A percentile compares a stretch with the other conserved stretches of the same genome.
Evolutionary conservation across 2,113 vertebrate genomes (phyloP).

Genomic region (Mormoops blainvillei): DNA sequence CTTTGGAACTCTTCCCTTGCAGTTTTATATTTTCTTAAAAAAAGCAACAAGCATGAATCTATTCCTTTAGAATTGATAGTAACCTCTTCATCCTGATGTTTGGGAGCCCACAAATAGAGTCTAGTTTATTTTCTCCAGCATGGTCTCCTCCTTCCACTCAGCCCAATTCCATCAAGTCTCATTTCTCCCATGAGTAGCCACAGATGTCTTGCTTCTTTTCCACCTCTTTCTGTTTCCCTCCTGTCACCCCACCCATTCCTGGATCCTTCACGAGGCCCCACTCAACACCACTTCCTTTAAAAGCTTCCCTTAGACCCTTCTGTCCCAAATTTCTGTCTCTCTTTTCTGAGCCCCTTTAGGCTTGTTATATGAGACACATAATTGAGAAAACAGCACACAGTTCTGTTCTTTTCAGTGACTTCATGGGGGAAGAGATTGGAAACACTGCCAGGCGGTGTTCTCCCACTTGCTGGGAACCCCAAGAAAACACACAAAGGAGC

Average conservation of each 20-base stretch:
- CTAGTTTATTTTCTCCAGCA: neutral
- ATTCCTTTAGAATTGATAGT: neutral
- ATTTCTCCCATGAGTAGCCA: rapidly evolving
- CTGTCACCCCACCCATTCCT: neutral
- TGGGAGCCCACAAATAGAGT: neutral
- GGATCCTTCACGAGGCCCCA: rapidly evolving
- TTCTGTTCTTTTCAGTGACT: neutral
- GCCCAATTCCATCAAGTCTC: too few relatives aligned
- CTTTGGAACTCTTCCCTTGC: neutral
- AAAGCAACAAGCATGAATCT: neutral
- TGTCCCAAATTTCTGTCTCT: too few relatives aligned
- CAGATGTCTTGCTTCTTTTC: rapidly evolving
- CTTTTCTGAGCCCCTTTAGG: neutral
- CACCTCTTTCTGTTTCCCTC: neutral
- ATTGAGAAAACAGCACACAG: neutral
- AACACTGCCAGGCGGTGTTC: neutral
- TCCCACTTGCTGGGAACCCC: neutral
- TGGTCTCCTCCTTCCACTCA: neutral
- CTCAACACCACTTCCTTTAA: neutral
- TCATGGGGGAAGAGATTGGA: neutral
- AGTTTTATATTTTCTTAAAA: neutral
- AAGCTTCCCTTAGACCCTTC: neutral
- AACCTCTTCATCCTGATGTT: neutral
- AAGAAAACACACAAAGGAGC: neutral
- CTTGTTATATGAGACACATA: neutral